phyloP scores from a whole-genome alignment of 2,797 vertebrate species.

The Falco novaeseelandiae region DNA sequence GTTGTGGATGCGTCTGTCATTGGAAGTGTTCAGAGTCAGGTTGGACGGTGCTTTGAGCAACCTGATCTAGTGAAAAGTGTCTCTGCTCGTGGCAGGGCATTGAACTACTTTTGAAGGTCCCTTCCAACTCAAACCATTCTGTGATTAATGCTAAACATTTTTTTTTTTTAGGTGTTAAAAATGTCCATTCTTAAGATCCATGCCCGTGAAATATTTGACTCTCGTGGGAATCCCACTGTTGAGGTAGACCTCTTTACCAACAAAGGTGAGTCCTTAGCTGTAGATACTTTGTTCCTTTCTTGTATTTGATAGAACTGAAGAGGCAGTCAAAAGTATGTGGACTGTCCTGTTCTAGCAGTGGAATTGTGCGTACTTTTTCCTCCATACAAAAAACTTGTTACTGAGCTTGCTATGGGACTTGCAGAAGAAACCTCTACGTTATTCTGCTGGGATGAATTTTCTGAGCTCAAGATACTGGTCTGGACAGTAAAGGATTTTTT shows the following conservation, averaged over 20 bases:
- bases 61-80: not conserved
- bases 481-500: not conserved
- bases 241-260: conserved; percentile 93
- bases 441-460: not conserved
- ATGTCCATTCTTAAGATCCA: conserved; percentile 94
- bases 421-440: not conserved
- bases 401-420: not conserved
- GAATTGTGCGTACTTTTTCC: not conserved
- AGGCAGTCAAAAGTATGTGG: not conserved
- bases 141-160: not conserved
- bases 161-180: conserved; percentile 67
- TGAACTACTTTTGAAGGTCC: not conserved
- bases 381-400: not conserved
- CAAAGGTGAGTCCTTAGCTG: conserved; percentile 84
- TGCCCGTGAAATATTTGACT: conserved; percentile 97
- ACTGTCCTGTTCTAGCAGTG: not conserved
- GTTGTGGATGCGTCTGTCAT: not conserved
- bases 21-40: not conserved
- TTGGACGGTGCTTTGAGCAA: not conserved
- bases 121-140: not conserved
- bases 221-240: conserved; percentile 98
- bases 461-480: not conserved
- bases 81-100: rapidly evolving
- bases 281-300: not conserved
- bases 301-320: not conserved